Conservation (phyloP, 2,797 vertebrate genomes). For the Coluber constrictor region DNA sequence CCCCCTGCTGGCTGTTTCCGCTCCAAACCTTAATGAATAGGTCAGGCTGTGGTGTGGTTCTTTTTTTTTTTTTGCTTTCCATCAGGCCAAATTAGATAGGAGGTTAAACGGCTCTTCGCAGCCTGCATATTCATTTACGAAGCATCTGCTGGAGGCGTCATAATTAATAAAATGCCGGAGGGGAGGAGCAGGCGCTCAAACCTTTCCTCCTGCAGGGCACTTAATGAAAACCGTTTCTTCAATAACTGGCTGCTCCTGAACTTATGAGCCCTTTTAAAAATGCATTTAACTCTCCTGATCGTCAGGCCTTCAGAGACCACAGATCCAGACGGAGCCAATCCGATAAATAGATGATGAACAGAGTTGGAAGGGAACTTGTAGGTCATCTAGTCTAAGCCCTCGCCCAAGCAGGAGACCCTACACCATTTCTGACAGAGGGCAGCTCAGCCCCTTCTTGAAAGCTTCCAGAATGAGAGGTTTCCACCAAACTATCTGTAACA, state of each 20-base stretch:
- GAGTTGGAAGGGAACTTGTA: no score
- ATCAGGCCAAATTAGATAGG: background rate
- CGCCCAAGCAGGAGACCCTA: no score
- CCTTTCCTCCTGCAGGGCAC: background rate
- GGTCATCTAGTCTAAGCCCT: no score
- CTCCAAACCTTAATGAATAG: background rate
- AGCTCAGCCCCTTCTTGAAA: no score
- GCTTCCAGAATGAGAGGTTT: no score
- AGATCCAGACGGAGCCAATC: background rate
- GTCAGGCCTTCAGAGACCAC: background rate
- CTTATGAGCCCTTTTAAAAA: background rate
- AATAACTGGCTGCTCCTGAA: background rate
- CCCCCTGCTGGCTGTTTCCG: conserved; percentile 68
- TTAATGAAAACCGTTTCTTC: background rate
- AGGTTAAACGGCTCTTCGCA: background rate
- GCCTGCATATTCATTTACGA: background rate
- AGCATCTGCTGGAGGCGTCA: background rate
- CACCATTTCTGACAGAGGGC: no score
- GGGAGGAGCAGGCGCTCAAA: background rate
- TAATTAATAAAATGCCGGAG: background rate
- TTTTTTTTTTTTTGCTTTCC: background rate
- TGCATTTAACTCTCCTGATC: background rate
- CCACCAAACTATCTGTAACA: no score
- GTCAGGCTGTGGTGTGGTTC: background rate
- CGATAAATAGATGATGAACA: no score